phyloP scores from a whole-genome alignment of 2,888 invertebrate species.

The Zygogramma bicolorata region DNA sequence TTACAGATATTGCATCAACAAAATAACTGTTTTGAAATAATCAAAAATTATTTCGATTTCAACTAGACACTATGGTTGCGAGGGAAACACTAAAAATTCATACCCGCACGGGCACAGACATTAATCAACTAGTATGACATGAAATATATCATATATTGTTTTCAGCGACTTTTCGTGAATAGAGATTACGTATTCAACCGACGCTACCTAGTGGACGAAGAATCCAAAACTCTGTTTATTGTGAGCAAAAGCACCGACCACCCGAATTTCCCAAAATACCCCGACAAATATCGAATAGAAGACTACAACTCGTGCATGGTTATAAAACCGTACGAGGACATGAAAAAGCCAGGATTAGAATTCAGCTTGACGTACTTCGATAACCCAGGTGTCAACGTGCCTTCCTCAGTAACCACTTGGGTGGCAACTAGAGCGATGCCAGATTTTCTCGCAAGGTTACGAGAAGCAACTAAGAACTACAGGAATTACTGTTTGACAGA shows the following conservation, averaged over 20 bases:
- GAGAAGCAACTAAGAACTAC: conserved; percentile 77
- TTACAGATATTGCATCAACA: too few relatives aligned
- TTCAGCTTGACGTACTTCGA: conserved; percentile 90
- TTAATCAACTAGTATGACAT: too few relatives aligned
- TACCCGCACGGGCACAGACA: too few relatives aligned
- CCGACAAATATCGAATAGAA: conserved; percentile 78
- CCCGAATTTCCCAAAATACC: conserved; percentile 75
- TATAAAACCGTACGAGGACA: conserved; percentile 76
- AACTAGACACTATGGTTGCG: too few relatives aligned
- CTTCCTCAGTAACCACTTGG: conserved; percentile 80
- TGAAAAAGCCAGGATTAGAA: conserved; percentile 78
- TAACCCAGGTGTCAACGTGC: conserved; percentile 85
- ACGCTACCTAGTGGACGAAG: conserved; percentile 73
- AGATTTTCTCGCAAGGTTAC: conserved; percentile 78
- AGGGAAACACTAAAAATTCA: too few relatives aligned
- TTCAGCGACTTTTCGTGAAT: conserved; percentile 83
- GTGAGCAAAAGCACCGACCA: conserved; percentile 79
- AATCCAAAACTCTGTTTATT: conserved; percentile 73
- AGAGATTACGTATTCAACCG: conserved; percentile 89
- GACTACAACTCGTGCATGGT: conserved; percentile 92
- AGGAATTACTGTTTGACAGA: conserved; percentile 66
- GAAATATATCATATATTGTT: too few relatives aligned
- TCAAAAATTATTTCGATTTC: too few relatives aligned
- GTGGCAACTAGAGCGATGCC: conserved; percentile 82
- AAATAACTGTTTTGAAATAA: too few relatives aligned